These are phyloP conservation scores for Hemibagrus guttatus DNA, from an alignment of 2,797 vertebrate genomes.

Conservation along the genomic window DNA sequence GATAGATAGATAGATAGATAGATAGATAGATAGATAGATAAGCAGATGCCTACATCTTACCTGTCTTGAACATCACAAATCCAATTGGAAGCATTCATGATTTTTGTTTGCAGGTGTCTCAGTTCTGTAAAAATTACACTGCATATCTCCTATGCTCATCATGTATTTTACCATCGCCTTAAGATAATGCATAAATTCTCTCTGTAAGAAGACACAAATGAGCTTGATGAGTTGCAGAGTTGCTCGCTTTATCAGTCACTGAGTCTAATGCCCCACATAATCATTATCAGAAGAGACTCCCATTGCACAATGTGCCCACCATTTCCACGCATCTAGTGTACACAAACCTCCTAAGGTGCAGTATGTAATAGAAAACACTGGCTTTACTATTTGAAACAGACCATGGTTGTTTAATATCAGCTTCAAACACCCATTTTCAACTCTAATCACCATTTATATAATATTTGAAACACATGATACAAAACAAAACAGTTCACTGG, in stretches of 20 bases:
- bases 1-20: too few species aligned
- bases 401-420: not conserved
- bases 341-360: not conserved
- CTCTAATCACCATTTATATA: not conserved
- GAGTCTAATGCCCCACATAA: conserved; percentile 42
- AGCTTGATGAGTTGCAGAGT: conserved; percentile 70
- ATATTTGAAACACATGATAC: not conserved
- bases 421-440: not conserved
- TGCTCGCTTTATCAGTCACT: conserved; percentile 49
- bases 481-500: not conserved
- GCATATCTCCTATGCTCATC: not conserved
- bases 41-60: not conserved
- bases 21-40: too few species aligned
- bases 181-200: conserved; percentile 68
- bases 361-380: not conserved
- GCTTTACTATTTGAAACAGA: not conserved
- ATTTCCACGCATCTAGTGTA: not conserved
- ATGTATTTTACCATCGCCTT: conserved; percentile 31
- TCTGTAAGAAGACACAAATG: conserved; percentile 73
- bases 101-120: not conserved
- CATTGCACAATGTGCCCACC: not conserved
- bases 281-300: not conserved
- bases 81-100: not conserved
- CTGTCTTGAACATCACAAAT: not conserved
- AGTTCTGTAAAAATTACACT: not conserved